phyloP scores from a whole-genome alignment of 1,140 invertebrate genomes.

The Cotesia vestalis region DNA sequence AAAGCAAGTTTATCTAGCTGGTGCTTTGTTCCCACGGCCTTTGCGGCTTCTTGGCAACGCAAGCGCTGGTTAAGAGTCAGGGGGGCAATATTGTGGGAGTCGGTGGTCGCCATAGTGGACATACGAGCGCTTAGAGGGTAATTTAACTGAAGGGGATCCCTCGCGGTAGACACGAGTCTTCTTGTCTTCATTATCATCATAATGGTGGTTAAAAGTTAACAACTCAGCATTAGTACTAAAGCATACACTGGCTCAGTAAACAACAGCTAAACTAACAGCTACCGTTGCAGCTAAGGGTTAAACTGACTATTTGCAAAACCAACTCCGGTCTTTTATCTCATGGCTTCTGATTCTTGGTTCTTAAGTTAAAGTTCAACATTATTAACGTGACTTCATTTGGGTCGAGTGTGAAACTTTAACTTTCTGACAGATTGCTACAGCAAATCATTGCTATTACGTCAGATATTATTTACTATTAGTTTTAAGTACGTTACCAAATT shows the following conservation, averaged over 20 bases:
- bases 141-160: constrained; percentile 30
- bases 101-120: constrained; percentile 22
- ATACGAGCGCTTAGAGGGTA: constrained; percentile 25
- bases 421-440: no score
- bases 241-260: no score
- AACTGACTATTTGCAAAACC: no score
- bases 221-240: neutral
- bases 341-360: neutral
- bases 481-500: no score
- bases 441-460: no score
- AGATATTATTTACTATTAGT: no score
- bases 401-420: neutral
- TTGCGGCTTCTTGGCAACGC: constrained; percentile 24
- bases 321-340: neutral
- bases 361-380: neutral
- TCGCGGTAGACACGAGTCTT: constrained; percentile 31
- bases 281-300: no score
- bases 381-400: constrained; percentile 17
- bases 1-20: no score
- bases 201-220: no score
- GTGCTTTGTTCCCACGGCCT: constrained; percentile 32
- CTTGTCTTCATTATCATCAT: constrained; percentile 34
- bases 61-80: constrained; percentile 7
- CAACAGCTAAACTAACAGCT: no score
- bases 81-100: constrained; percentile 33